Conservation (phyloP, 2,113 vertebrate genomes). For the Nothocercus julius region DNA sequence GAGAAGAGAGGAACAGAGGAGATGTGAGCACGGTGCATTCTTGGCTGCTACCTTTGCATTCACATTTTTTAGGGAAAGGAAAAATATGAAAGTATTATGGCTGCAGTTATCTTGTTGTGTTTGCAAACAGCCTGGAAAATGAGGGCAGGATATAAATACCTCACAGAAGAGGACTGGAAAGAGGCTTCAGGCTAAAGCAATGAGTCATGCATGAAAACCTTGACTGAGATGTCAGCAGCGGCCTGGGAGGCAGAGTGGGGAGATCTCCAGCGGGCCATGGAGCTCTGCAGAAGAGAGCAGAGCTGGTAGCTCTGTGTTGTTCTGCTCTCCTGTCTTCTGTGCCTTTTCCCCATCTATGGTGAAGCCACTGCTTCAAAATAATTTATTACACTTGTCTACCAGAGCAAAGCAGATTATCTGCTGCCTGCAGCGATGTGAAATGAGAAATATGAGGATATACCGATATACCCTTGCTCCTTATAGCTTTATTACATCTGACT, state of each 20-base stretch:
- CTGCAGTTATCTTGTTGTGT: constrained; percentile 37
- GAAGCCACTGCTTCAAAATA: background rate
- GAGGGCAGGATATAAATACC: constrained; percentile 74
- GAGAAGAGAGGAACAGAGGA: background rate
- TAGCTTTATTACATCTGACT: background rate
- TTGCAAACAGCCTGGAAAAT: constrained; percentile 68
- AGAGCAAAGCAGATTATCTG: background rate
- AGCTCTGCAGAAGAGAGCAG: background rate
- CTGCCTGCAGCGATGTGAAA: background rate
- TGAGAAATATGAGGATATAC: background rate
- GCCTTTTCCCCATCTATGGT: background rate
- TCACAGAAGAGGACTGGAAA: constrained; percentile 63
- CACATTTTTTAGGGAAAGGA: background rate
- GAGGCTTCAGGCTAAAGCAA: constrained; percentile 66
- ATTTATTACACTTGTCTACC: background rate
- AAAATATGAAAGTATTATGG: background rate
- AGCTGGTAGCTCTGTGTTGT: background rate
- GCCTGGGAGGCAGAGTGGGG: constrained; percentile 20
- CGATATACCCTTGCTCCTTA: background rate
- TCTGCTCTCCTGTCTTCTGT: background rate
- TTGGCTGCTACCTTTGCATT: background rate
- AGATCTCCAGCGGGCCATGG: background rate
- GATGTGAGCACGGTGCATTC: background rate
- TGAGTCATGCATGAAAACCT: constrained; percentile 69
- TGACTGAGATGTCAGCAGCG: constrained; percentile 56